A percentile compares a stretch with the other conserved stretches of the same genome.
phyloP scores from a whole-genome alignment of 2,888 invertebrate species.

The Amiota minor region DNA sequence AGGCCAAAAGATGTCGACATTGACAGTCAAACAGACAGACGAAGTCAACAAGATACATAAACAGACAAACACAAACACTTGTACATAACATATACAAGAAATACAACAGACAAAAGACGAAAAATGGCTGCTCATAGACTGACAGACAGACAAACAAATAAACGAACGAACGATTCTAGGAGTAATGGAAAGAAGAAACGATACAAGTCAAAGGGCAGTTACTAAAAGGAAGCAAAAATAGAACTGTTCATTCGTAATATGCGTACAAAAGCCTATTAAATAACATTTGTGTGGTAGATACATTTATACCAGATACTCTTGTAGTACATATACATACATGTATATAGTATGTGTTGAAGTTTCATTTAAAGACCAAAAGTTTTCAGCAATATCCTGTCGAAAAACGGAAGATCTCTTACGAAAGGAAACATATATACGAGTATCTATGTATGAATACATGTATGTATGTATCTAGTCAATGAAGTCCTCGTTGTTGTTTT shows the following conservation, averaged over 20 bases:
- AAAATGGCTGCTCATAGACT: conserved; percentile 18
- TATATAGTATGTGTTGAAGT: not conserved
- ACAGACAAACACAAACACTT: conserved; percentile 7
- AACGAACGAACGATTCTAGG: too few relatives aligned
- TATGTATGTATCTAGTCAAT: too few relatives aligned
- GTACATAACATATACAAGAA: not conserved
- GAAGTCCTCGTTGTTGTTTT: conserved; percentile 14
- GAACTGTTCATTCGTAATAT: not conserved
- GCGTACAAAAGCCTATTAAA: conserved; percentile 27
- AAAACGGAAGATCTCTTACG: not conserved
- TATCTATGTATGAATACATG: too few relatives aligned
- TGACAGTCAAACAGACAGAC: not conserved
- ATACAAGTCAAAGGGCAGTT: conserved; percentile 10
- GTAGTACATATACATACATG: not conserved
- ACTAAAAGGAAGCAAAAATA: not conserved
- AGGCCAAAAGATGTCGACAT: conserved; percentile 1
- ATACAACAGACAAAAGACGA: conserved; percentile 7
- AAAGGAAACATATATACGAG: conserved; percentile 3
- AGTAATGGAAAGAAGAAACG: too few relatives aligned
- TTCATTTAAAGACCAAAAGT: conserved; percentile 14
- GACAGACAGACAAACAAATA: not conserved
- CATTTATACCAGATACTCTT: not conserved
- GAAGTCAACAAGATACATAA: not conserved
- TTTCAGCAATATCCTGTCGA: not conserved
- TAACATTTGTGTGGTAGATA: not conserved